Base-by-base conservation (phyloP, 2,888 invertebrate genomes). In the Leuctra nigra region DNA sequence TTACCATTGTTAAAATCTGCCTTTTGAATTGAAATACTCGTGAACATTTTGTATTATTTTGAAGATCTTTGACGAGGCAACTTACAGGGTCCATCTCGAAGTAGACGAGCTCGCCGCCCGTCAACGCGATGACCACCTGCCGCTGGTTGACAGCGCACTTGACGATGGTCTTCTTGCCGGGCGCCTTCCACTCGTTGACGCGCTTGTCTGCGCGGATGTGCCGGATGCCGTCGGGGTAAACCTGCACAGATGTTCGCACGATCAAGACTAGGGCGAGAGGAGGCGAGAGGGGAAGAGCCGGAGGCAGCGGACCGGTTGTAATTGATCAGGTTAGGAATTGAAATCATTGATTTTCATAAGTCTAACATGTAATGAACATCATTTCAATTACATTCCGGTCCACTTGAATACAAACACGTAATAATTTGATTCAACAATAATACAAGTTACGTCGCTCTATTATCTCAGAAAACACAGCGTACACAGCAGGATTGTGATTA, bases 61-160 rank as follows among this genome's bases (percentile, higher is more conserved):
- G n/a, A n/a, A n/a, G n/a, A n/a, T n/a, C n/a, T n/a, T n/a, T n/a
- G n/a, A n/a, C n/a, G n/a, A n/a, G 29, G 6, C 11, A n/a, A 23
- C 89, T 85, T 81, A 96, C 95, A 64, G 94, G 89, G 73, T 99
- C 98, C 95, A 99, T 94, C 79, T 99, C 98, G 72, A 99, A 99
- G 76, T 98, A 99, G 41, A 99, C 96, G 59, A 99, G 77, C 76
- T 99, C 99, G 36, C 97, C 94, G 2, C 97, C 98, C 35, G 94
- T 92, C 46, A 99, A 76, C 1, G 99, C 97, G 62, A 99, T 98
- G 1, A 98, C 97, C 25, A 99, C 97, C 77, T 99, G 99, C 60
- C 97, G 80, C 71, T 96, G 93, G 75, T 99, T 99, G 16, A 99
- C 94, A 0, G 99, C 98, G 73, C 98, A 99, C 72, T 93, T 93